Conservation (phyloP, 1,140 invertebrate species). For the Cherax destructor region DNA sequence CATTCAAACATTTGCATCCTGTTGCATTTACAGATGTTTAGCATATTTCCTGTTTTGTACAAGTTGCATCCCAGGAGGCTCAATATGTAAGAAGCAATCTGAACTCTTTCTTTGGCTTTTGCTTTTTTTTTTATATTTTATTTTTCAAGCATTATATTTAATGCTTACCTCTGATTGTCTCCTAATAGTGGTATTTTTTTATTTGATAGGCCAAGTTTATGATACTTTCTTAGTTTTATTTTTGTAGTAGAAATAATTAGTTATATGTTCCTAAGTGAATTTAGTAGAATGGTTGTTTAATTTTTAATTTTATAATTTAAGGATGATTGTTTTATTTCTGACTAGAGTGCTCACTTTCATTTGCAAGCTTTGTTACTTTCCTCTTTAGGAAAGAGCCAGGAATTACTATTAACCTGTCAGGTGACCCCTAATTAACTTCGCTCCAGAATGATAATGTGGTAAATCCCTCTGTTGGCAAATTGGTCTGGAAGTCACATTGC, state of each 20-base stretch:
- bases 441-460: constrained; percentile 7
- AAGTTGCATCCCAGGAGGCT: constrained; percentile 14
- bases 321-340: constrained; percentile 66
- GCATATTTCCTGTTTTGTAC: constrained; percentile 8
- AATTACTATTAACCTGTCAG: constrained; percentile 14
- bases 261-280: constrained; percentile 65
- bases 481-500: neutral
- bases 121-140: neutral
- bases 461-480: constrained; percentile 4
- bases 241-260: constrained; percentile 62
- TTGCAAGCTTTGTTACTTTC: constrained; percentile 13
- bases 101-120: neutral
- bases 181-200: constrained; percentile 32
- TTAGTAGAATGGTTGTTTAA: constrained; percentile 57
- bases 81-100: constrained; percentile 8
- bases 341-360: constrained; percentile 41
- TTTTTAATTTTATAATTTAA: constrained; percentile 55
- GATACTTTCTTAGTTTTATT: constrained; percentile 58
- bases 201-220: constrained; percentile 53
- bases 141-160: constrained; percentile 6
- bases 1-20: neutral
- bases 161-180: constrained; percentile 41
- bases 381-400: neutral
- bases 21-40: constrained; percentile 1
- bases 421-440: neutral